Base-by-base conservation (phyloP, 64 coral and sea anemone genomes). In the Stichodactyla helianthus region DNA sequence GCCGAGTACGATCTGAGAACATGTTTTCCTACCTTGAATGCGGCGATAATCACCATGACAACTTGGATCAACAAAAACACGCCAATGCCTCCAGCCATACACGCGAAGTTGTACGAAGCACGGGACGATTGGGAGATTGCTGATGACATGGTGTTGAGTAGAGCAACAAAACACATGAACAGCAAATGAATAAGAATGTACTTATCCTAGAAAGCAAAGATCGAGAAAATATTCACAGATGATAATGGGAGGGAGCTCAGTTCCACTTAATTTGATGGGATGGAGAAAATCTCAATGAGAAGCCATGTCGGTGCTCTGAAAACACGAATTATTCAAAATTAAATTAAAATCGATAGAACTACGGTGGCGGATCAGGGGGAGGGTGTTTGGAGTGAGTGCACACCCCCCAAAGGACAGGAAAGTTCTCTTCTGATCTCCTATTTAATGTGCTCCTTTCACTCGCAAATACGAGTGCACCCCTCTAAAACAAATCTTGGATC, bases 151-250 rank as follows among this genome's bases (percentile, higher is more conserved):
- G 16, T 62, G 55, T 60, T 84, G 53, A 84, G 55, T 6, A 84
- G 54, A 58, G 83, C 83, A 60, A 84, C n/a, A 35, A 84, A 84
- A 26, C 54, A 84, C 4, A 84, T 1, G 55, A 84, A 84, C 20
- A 84, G 6, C 55, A 84, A 31, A 31, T 84, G 54, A 18, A 58
- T 63, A 15, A 55, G 55, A 18, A 60, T 17, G 56, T 84, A 84
- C n/a, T 84, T 84, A 23, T 84, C 83, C 83, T 84, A 17, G 0
- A 26, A 84, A 84, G 28, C 2, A 60, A 59, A 81, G 52, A 35
- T 20, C 16, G 10, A 63, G 19, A 18, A 81, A n/a, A 71, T 20
- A 71, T 71, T 22, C 5, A 71, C 20, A 71, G 7, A 27, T 71
- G 13, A 71, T 19, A 11, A 71, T 1, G 0, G 35, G 35, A 44